Base-by-base conservation (phyloP, 2,888 invertebrate genomes). In the Yponomeuta sedellus region DNA sequence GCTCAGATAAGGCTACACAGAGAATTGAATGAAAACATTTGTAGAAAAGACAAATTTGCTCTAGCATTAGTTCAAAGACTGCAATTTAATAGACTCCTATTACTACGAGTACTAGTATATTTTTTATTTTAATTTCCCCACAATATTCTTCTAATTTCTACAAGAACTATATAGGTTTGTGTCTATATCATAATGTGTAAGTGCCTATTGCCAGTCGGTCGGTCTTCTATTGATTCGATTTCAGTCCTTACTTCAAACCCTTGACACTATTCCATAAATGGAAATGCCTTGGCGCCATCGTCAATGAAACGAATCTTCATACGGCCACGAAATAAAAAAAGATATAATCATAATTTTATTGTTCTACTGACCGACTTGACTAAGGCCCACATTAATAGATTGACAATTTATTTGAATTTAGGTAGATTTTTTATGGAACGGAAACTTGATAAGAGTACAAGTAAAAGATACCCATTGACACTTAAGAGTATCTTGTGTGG, bases 191-290 rank as follows among this genome's bases (percentile, higher is more conserved):
- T 34, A 34, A 34, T 34, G 8, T 8, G 1, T 25, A n/a, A 25
- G 58, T 25, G 20, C 11, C 6, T n/a, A 22, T 59, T 4, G 59
- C 59, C 25, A 25, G 12, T 22, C 19, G 20, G 44, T 3, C 16
- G 20, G 5, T 59, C 19, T 19, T 22, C 25, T 59, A 59, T 59
- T 22, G 59, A 20, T 59, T 59, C 12, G 5, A 22, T 59, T 59
- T 59, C 59, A 59, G 59, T 59, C 10, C 12, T 59, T 59, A 20
- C 20, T 11, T 12, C 20, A 20, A 59, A 59, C 59, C 59, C 59
- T 59, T 59, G 59, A 59, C 59, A 59, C 59, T 5, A 59, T 59
- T 59, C 59, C 25, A 59, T 59, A 59, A 59, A 59, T 59, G 59
- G 59, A 59, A 20, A 20, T 58, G 58, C 20, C 11, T 58, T 22